phyloP scores from a whole-genome alignment of 1,140 invertebrate species.

The Mycetomoellerius zeteki region DNA sequence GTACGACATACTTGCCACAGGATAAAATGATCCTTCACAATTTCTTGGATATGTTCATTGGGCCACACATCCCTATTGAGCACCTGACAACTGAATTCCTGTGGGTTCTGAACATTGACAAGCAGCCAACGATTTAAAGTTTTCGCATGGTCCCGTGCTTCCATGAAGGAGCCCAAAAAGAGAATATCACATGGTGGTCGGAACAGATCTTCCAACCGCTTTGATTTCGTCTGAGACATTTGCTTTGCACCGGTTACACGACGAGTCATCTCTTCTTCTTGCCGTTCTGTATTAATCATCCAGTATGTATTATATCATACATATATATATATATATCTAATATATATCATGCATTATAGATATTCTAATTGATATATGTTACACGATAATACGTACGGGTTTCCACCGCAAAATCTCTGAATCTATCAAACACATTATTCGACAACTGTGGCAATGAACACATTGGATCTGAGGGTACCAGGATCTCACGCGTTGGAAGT shows the following conservation, averaged over 20 bases:
- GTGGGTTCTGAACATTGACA: slow-evolving; percentile 93
- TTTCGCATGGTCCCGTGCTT: slow-evolving; percentile 89
- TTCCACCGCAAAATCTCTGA: slow-evolving; percentile 90
- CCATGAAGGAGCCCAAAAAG: slow-evolving; percentile 90
- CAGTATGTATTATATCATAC: neutral
- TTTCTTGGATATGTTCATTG: slow-evolving; percentile 89
- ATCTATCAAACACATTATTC: slow-evolving; percentile 90
- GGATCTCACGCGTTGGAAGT: slow-evolving; percentile 89
- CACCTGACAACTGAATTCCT: slow-evolving; percentile 92
- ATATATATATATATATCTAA: too few species aligned
- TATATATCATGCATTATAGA: neutral
- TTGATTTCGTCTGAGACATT: slow-evolving; percentile 79
- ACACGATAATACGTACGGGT: slow-evolving; percentile 85
- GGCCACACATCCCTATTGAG: slow-evolving; percentile 94
- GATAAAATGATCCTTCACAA: slow-evolving; percentile 92
- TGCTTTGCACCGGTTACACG: slow-evolving; percentile 83
- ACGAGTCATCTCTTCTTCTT: slow-evolving; percentile 85
- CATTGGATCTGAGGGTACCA: slow-evolving; percentile 83
- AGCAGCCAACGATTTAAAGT: slow-evolving; percentile 91
- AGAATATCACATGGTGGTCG: slow-evolving; percentile 92
- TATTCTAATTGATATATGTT: neutral
- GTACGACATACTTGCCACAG: slow-evolving; percentile 91
- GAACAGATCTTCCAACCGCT: slow-evolving; percentile 92
- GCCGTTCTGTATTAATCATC: slow-evolving; percentile 80
- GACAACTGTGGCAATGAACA: slow-evolving; percentile 84